phyloP scores from a whole-genome alignment of 2,797 vertebrate species.

The Gambusia yucatana region DNA sequence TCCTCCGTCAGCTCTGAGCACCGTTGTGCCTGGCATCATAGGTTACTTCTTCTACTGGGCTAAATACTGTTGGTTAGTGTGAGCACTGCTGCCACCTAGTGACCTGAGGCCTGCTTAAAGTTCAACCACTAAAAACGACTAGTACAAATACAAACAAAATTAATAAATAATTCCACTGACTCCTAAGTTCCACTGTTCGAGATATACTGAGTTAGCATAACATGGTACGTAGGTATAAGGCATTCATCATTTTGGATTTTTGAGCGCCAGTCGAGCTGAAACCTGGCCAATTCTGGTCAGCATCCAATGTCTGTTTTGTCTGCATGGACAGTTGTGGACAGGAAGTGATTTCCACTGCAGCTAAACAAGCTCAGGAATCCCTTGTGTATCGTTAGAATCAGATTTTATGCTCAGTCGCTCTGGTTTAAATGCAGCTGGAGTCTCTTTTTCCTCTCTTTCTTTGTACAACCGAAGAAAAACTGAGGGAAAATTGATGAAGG shows the following conservation, averaged over 20 bases:
- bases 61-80: neutral
- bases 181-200: neutral
- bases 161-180: neutral
- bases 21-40: too few species aligned
- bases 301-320: neutral
- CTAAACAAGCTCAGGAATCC: neutral
- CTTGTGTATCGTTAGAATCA: neutral
- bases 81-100: neutral
- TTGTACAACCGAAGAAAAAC: neutral
- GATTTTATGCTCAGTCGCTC: neutral
- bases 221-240: neutral
- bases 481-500: neutral
- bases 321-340: neutral
- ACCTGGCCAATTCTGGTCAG: neutral
- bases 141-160: neutral
- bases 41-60: too few species aligned
- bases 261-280: too few species aligned
- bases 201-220: neutral
- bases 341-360: neutral
- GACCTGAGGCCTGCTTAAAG: neutral
- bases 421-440: constrained; percentile 2
- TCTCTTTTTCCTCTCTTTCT: neutral
- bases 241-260: too few species aligned
- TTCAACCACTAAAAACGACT: neutral
- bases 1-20: neutral